Evolutionary conservation across 2,113 vertebrate genomes (phyloP), one percentile per base, ranked within the genome.

Genomic region (Pedionomus torquatus): DNA sequence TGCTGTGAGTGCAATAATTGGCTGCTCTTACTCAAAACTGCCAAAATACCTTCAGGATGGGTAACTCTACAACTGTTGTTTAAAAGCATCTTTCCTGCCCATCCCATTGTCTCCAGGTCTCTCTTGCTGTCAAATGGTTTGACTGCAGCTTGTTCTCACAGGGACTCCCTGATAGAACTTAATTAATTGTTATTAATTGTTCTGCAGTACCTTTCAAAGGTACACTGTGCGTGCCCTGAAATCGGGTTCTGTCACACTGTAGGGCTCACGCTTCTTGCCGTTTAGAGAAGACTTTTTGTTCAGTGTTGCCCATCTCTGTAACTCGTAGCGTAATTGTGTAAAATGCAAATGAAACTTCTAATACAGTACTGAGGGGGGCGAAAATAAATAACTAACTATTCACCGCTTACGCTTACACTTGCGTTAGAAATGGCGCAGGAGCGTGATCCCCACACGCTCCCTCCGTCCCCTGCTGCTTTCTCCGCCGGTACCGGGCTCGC

Each of bases 161-260:
- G 31, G 8, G 11, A 6, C 13, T 49, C 46, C 52, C 9, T 26
- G 13, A 6, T 16, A 31, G 7, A 12, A 6, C 49, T 66, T 33
- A 39, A 39, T 63, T 61, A 61, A 39, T 18, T 43, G n/a, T 17
- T 37, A 41, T 43, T 11, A 18, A 7, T 49, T 52, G 46, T 33
- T 54, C 63, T 4, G 3, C 4, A 1, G 2, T 33, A 48, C 30
- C 44, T 54, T 68, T 41, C 28, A 25, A 2, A 10, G 0, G 0
- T 15, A n/a, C n/a, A 2, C 17, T 30, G 18, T 37, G 18, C 2
- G 0, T 49, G 14, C 25, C 16, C 21, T 2, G 37, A 54, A 75
- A 79, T 30, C 25, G 9, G 44, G 3, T 43, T 63, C 14, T 82
- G 26, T 51, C 46, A n/a, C n/a, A n/a, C n/a, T n/a, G n/a, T n/a